Evolutionary conservation across 2,797 vertebrate species (phyloP).

Genomic region (Zalophus californianus): DNA sequence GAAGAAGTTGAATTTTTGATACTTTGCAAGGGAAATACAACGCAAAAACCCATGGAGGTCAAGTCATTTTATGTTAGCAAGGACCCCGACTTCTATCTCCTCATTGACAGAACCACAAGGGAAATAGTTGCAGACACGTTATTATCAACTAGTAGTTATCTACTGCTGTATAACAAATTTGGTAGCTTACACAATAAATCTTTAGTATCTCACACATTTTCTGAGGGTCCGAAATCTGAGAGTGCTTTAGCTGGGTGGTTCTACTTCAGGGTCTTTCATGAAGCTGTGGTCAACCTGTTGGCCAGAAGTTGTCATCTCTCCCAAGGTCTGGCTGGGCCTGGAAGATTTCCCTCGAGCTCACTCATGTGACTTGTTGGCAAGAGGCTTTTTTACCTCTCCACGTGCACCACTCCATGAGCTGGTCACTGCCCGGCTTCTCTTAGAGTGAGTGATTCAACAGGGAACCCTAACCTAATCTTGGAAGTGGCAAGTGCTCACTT

Average conservation of each 20-base stretch:
- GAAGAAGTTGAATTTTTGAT: background rate
- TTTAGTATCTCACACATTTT: background rate
- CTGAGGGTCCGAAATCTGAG: background rate
- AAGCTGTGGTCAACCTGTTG: background rate
- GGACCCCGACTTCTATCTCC: background rate
- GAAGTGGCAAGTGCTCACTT: background rate
- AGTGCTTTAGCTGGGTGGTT: background rate
- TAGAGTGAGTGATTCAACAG: background rate
- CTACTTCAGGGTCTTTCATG: background rate
- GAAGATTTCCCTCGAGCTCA: background rate
- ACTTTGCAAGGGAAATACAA: background rate
- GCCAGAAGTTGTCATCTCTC: background rate
- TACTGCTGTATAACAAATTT: background rate
- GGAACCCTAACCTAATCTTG: background rate
- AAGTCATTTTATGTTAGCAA: background rate
- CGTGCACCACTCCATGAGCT: fast-evolving
- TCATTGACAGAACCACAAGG: background rate
- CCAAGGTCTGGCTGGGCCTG: background rate
- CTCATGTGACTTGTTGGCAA: background rate
- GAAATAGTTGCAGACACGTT: background rate
- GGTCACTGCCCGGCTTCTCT: background rate
- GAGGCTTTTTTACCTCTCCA: background rate
- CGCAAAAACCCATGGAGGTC: background rate
- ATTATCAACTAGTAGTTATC: background rate
- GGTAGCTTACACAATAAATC: background rate